Base-by-base conservation (phyloP, 2,797 vertebrate species). In the Selene dorsalis region DNA sequence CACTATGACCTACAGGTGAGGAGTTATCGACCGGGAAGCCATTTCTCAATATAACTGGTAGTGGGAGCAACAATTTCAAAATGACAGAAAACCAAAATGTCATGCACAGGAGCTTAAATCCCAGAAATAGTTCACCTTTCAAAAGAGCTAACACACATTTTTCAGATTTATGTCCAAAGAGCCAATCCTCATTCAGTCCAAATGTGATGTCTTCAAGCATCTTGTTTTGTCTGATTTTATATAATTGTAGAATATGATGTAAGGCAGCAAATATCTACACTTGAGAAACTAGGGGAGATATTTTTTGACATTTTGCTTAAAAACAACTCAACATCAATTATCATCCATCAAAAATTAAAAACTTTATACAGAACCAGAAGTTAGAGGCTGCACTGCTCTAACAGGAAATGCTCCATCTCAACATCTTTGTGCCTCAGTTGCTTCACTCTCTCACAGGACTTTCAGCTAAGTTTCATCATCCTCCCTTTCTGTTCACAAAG, bases 381-480 rank as follows among this genome's bases (percentile, higher is more conserved):
- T 65, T 26, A 3, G 6, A 53, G 41, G 47, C 39, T 14, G n/a
- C 32, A n/a, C 41, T 63, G 16, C 12, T 22, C 28, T 26, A 30
- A 76, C 39, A 79, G 57, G 71, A 86, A 75, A 80, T 35, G 22
- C 28, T 38, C 20, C 14, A n/a, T 77, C 32, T 80, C 32, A 17
- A 53, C 9, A 4, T 77, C 30, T 86, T 55, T 77, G 41, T 53
- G 39, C 47, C 60, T 71, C n/a, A 1, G 56, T 62, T 79, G 43
- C 55, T 73, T 22, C 28, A 8, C 63, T 26, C n/a, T 45, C 68
- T 85, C 81, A 75, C 61, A 56, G 7, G 55, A 79, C 75, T 89
- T 89, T 78, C 84, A 86, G 48, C 62, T 47, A 12, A 73, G 63
- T 92, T 93, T 80, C 88, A 81, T 89, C 85, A 90, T 86, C 45